Base-by-base conservation (phyloP, 2,888 invertebrate genomes). In the Sycophila texana region DNA sequence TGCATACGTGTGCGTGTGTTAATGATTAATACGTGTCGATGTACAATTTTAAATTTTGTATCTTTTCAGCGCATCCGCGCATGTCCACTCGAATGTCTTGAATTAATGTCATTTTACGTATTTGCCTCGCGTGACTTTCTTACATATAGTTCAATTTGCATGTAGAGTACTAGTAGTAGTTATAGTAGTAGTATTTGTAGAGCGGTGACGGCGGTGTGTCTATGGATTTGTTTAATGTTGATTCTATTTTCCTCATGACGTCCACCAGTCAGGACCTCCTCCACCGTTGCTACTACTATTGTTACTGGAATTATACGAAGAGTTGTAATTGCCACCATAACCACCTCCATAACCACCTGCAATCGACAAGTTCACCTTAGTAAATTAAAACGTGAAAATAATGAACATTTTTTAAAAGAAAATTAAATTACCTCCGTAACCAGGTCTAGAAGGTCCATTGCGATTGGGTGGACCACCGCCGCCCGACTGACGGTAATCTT, bases 401-500 rank as follows among this genome's bases (percentile, higher is more conserved):
- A 2, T 67, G 58, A 26, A 20, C 39, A 66, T 47, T 66, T 4
- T 39, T 2, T n/a, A 57, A 30, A 51, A n/a, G 51, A 14, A 39
- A 75, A 30, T 70, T 3, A 39, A 67, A 16, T 51, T 86, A 88
- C 91, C 91, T 86, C 89, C 90, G 82, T 90, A 91, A 83, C 90
- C 88, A 70, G 89, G 87, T 82, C 90, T 87, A 80, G 87, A 85
- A 61, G 85, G 84, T 77, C 87, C 88, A 72, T 85, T 87, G 66
- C 85, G 88, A 74, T 86, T 84, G 5, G 84, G 79, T 53, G 84
- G 74, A 51, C 85, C 88, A 51, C 90, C 91, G 30, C 92, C 91
- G 55, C 93, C 92, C 13, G 93, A 91, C 83, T 94, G 94, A 88
- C 95, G 94, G 89, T 94, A 95, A 93, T 95, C 95, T 82, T 95